Conservation (phyloP, 1,140 invertebrate genomes). For the Hycleus cichorii region DNA sequence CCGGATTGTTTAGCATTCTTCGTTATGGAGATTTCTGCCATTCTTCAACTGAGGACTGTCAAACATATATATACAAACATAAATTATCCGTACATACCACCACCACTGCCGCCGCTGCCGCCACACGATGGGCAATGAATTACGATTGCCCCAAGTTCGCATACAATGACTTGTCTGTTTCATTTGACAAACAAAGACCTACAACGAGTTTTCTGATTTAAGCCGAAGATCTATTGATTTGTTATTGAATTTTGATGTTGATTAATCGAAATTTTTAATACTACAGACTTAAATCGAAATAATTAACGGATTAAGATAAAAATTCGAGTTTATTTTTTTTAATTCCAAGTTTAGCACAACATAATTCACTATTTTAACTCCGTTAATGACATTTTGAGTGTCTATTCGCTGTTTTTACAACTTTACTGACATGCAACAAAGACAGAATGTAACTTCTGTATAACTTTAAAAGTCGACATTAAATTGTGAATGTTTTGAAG, state of each 20-base stretch:
- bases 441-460: slow-evolving; percentile 1
- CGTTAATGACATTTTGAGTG: slow-evolving; percentile 11
- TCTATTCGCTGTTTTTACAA: slow-evolving; percentile 12
- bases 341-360: background rate
- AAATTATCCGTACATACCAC: too few species aligned
- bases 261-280: background rate
- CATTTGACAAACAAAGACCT: slow-evolving; percentile 5
- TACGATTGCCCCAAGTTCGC: too few species aligned
- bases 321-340: slow-evolving; percentile 1
- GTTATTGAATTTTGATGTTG: background rate
- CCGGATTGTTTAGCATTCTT: slow-evolving; percentile 11
- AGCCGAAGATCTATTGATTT: background rate
- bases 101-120: too few species aligned
- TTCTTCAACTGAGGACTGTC: background rate
- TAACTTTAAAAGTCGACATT: slow-evolving; percentile 7
- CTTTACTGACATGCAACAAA: background rate
- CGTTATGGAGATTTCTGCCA: background rate
- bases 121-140: too few species aligned
- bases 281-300: background rate
- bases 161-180: slow-evolving; percentile 12
- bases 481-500: background rate
- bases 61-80: too few species aligned
- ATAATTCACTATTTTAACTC: slow-evolving; percentile 4
- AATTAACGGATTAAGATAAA: background rate
- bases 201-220: slow-evolving; percentile 5